Evolutionary conservation across 1,140 invertebrate species (phyloP).

Genomic region (Drosophila grimshawi): DNA sequence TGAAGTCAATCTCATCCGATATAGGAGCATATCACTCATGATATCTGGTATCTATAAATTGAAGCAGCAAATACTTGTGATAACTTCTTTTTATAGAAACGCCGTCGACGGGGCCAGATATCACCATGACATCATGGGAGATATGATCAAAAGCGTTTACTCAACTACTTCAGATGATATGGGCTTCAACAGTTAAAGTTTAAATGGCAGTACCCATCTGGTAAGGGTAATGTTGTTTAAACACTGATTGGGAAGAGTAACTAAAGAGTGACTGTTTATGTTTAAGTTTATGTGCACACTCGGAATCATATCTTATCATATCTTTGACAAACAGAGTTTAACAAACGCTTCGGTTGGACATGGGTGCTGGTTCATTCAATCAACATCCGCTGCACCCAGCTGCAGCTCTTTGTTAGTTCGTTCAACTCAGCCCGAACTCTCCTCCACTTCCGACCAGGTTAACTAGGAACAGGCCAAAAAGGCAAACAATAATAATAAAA

Average conservation of each 20-base stretch:
- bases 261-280: background rate
- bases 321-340: slow-evolving; percentile 29
- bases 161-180: too few relatives aligned
- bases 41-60: too few relatives aligned
- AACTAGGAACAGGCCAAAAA: slow-evolving; percentile 13
- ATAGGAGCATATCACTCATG: too few relatives aligned
- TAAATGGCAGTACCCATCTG: background rate
- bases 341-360: slow-evolving; percentile 10
- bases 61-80: too few relatives aligned
- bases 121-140: too few relatives aligned
- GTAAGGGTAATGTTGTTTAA: slow-evolving; percentile 6
- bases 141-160: too few relatives aligned
- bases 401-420: slow-evolving; percentile 30
- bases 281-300: slow-evolving; percentile 2
- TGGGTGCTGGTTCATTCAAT: background rate
- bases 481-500: slow-evolving; percentile 15
- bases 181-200: slow-evolving; percentile 22
- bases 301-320: slow-evolving; percentile 50
- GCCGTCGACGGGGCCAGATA: too few relatives aligned
- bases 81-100: too few relatives aligned
- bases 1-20: too few relatives aligned
- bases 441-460: slow-evolving; percentile 13
- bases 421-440: slow-evolving; percentile 26
- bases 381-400: slow-evolving; percentile 32
- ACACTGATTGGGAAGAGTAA: slow-evolving; percentile 20